Base-by-base conservation (phyloP, 1,140 invertebrate genomes). In the Lanistes nyassanus region DNA sequence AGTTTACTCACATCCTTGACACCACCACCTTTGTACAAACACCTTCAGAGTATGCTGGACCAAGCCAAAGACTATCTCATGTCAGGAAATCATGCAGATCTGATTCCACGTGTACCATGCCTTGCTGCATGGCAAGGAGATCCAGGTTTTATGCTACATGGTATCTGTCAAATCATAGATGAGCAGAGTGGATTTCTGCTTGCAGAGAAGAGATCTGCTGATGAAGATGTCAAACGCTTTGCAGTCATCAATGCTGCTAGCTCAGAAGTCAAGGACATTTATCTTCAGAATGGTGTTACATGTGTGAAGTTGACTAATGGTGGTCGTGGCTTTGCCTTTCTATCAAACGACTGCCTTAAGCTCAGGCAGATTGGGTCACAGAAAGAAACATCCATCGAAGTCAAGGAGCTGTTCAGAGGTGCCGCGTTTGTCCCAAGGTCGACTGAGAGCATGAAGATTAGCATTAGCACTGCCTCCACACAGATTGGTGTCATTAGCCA, bases 101-200 rank as follows among this genome's bases (percentile, higher is more conserved):
- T 86, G 23, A 79, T 84, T 55, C 85, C 85, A 26, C 68, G 74
- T 16, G 80, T 80, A 70, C 76, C 83, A 29, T 84, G 83, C 75
- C 53, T 85, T 34, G 82, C 83, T 29, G 62, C 79, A 9, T 73
- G 82, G 37, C 37, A 53, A 5, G 76, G 66, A 7, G 76, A 75
- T 37, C 65, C 69, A 9, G 66, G 72, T 11, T 51, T 67, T 26
- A 42, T 55, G 19, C 65, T 26, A n/a, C 65, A 62, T 16, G 77
- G 80, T 13, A 62, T 76, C 65, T 26, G 65, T 19, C 60, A 56
- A 58, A 19, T 78, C 4, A 51, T 74, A 53, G 58, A 37, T 23
- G 62, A 67, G 11, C 62, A 26, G 13, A 60, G 34, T 19, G 76
- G 65, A 65, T 58, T 69, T 21, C 75, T 73, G 26, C 71, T 73